phyloP scores from a whole-genome alignment of 2,113 vertebrate genomes.

The Pimephales promelas region DNA sequence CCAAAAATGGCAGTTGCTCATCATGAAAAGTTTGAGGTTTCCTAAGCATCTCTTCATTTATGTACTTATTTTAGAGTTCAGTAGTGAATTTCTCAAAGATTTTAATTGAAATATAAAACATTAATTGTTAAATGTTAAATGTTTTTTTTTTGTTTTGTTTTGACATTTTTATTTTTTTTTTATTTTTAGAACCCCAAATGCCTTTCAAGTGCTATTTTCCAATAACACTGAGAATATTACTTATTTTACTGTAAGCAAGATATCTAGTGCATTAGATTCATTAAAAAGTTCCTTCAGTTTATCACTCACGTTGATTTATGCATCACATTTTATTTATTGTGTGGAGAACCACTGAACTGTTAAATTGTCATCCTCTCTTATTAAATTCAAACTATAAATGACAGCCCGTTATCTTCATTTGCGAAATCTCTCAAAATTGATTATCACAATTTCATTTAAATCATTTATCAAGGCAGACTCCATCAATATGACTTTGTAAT shows the following conservation, averaged over 20 bases:
- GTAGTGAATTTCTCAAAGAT: background rate
- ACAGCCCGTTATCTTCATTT: slow-evolving; percentile 9
- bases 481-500: slow-evolving; percentile 47
- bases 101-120: background rate
- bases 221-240: background rate
- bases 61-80: background rate
- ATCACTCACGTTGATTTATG: background rate
- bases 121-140: too few species aligned
- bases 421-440: slow-evolving; percentile 23
- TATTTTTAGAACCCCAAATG: background rate
- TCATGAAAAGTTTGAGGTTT: background rate
- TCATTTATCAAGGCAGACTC: slow-evolving; percentile 32
- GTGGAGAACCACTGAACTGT: slow-evolving; percentile 18
- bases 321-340: background rate
- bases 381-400: slow-evolving; percentile 9
- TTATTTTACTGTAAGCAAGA: background rate
- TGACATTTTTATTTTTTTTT: too few species aligned
- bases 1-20: background rate
- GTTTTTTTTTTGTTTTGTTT: too few species aligned
- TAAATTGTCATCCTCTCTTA: background rate
- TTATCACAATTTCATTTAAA: background rate
- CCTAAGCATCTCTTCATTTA: background rate
- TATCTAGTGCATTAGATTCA: background rate
- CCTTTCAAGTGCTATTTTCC: background rate
- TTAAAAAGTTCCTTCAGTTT: background rate